These are phyloP conservation scores for Euspilapteryx auroguttella DNA, from an alignment of 2,888 invertebrate genomes.

Conservation along the genomic window DNA sequence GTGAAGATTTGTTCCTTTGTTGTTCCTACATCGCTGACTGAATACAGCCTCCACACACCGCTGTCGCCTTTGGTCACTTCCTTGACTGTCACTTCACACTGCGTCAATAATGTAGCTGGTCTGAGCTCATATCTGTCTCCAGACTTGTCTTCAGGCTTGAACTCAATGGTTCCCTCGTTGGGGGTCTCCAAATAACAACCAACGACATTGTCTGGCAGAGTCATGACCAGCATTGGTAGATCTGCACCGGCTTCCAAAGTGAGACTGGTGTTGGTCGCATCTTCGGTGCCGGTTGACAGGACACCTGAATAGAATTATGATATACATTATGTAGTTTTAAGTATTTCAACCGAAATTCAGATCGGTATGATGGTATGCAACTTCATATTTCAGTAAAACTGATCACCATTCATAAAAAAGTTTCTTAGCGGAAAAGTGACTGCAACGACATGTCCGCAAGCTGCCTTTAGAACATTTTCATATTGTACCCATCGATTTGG, in stretches of 20 bases:
- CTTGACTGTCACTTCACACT: constrained; percentile 11
- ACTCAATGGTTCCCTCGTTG: constrained; percentile 8
- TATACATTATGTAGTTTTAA: too few relatives aligned
- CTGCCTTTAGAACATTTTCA: too few relatives aligned
- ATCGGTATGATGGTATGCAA: too few relatives aligned
- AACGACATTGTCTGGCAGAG: constrained; percentile 5
- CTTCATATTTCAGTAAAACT: too few relatives aligned
- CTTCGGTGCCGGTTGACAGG: background rate
- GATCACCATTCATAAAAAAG: too few relatives aligned
- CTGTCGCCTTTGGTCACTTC: constrained; percentile 10
- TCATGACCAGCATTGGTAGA: constrained; percentile 1
- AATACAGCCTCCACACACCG: constrained; percentile 13
- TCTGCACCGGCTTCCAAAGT: background rate
- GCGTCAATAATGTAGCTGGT: constrained; percentile 1
- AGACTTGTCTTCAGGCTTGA: constrained; percentile 12
- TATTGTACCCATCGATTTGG: too few relatives aligned
- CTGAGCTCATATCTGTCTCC: constrained; percentile 10
- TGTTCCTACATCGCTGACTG: background rate
- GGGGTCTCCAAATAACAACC: constrained; percentile 13
- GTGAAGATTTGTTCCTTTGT: background rate
- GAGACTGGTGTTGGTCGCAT: background rate
- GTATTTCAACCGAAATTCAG: too few relatives aligned
- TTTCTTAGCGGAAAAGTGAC: too few relatives aligned
- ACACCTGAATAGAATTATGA: too few relatives aligned
- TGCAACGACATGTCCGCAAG: too few relatives aligned